Base-by-base conservation (phyloP, 2,888 invertebrate genomes). In the Pristionchus maxplancki region DNA sequence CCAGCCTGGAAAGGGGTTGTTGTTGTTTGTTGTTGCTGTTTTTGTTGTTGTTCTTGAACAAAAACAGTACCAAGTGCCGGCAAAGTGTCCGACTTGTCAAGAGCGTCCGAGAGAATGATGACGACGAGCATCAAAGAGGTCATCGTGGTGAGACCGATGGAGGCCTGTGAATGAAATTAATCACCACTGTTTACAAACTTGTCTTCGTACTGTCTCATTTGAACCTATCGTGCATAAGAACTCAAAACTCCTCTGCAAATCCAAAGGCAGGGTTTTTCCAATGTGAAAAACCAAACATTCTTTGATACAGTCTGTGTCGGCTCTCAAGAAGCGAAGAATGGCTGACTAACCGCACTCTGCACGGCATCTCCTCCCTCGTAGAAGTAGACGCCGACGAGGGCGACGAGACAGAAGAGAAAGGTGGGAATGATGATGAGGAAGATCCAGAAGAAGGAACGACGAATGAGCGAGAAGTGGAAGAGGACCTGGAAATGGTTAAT, bases 381-480 rank as follows among this genome's bases (percentile, higher is more conserved):
- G 37, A 71, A 71, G 37, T 34, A 71, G 17, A 71, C 37, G 6
- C 71, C 71, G 24, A 71, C 37, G 24, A 71, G 71, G 37, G 71
- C 31, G 37, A 71, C 71, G 6, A 71, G 71, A 24, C 71, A 71
- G 71, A 71, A 71, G 71, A 71, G 71, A 20, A 34, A 37, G 4
- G 71, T 71, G 37, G 71, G 71, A 37, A 71, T 37, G 71, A 71
- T 37, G 71, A 71, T 71, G 37, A 71, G 71, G 20, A 71, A 71
- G 71, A 71, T 71, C 71, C 71, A 71, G 71, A 71, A 71, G 71
- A 71, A 71, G 24, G 37, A 31, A 40, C 71, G 71, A 71, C 71
- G 71, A 9, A 37, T 34, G 37, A 71, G 71, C 0, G 71, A 37
- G 37, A 71, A 71, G 24, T 71, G 71, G 37, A 71, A 71, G 71